A percentile compares a stretch with the other conserved stretches of the same genome.
Evolutionary conservation across 2,113 vertebrate species (phyloP).

Genomic region (Microtus pennsylvanicus): DNA sequence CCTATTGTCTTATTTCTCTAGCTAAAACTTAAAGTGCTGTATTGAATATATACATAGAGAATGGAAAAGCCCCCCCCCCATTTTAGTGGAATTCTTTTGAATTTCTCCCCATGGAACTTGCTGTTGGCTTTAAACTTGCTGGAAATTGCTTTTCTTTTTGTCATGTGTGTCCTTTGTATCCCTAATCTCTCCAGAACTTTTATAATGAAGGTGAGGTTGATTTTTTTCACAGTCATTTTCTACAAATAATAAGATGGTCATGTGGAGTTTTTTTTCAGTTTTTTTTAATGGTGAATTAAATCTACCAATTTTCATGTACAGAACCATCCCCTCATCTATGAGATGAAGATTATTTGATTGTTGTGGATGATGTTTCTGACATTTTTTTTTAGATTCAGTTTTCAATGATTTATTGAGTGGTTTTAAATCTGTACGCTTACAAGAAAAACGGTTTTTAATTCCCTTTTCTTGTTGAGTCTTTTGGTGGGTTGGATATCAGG

Average conservation of each 20-base stretch:
- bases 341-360: neutral
- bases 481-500: neutral
- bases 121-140: neutral
- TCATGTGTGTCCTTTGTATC: neutral
- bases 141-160: neutral
- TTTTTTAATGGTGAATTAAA: neutral
- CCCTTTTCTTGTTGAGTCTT: neutral
- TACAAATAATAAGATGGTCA: neutral
- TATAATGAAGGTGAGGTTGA: neutral
- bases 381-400: neutral
- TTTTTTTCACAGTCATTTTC: too few relatives aligned
- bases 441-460: neutral
- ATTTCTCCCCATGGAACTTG: neutral
- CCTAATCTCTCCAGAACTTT: neutral
- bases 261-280: neutral
- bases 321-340: neutral
- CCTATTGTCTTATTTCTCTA: neutral
- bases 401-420: neutral
- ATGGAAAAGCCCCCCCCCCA: neutral
- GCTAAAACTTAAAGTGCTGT: neutral
- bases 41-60: neutral
- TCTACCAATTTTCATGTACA: neutral
- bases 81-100: neutral
- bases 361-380: neutral
- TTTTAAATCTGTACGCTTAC: rapidly evolving